Conservation (phyloP, 2,888 invertebrate species). For the Hirtodrosophila duncani region DNA sequence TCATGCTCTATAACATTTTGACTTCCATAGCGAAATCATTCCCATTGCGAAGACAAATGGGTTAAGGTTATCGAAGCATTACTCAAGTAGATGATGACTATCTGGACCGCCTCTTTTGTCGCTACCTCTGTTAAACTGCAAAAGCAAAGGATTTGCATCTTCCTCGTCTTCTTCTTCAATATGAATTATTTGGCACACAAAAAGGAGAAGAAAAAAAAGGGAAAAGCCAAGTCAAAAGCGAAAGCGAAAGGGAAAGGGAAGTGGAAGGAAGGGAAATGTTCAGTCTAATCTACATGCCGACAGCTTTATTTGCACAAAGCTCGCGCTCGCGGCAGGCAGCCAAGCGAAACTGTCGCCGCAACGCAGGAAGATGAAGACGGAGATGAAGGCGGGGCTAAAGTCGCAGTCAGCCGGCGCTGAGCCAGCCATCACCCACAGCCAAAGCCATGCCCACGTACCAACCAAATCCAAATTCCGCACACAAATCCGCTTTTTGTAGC, state of each 20-base stretch:
- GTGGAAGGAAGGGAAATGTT: conserved; percentile 2
- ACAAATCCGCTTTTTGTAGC: conserved; percentile 28
- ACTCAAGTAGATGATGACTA: too few species aligned
- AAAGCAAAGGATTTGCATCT: background rate
- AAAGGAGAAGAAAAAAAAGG: background rate
- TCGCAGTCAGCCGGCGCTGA: too few species aligned
- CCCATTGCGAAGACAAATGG: too few species aligned
- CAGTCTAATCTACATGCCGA: conserved; percentile 37
- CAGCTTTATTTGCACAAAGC: conserved; percentile 40
- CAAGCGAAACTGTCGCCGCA: conserved; percentile 41
- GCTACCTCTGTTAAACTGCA: conserved; percentile 14
- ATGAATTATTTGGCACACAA: conserved; percentile 43
- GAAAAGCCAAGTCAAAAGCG: background rate
- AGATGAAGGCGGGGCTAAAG: too few species aligned
- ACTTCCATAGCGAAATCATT: too few species aligned
- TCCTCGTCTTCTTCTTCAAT: conserved; percentile 24
- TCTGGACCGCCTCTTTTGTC: too few species aligned
- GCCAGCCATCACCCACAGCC: background rate
- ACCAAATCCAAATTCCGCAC: background rate
- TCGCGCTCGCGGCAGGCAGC: conserved; percentile 24
- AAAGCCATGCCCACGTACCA: background rate
- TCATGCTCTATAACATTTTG: too few species aligned
- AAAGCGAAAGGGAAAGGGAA: background rate
- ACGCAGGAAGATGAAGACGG: too few species aligned
- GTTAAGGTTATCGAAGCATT: too few species aligned